Evolutionary conservation across 2,113 vertebrate genomes (phyloP).

Genomic region (Epinephelus cyanopodus): DNA sequence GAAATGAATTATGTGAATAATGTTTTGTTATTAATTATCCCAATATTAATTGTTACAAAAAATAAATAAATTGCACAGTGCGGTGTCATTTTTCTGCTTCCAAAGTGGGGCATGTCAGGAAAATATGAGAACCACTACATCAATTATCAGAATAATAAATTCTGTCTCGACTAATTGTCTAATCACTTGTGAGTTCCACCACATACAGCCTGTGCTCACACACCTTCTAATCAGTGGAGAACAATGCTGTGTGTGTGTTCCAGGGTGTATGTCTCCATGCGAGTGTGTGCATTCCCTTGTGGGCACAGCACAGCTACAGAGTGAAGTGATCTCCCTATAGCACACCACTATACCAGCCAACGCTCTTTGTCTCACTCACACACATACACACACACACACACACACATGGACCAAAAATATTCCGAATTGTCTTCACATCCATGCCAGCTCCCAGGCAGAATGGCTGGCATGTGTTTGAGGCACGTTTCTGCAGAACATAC

Average conservation of each 20-base stretch:
- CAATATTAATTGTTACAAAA: not conserved
- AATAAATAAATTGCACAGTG: not conserved
- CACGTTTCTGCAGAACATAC: constrained; percentile 35
- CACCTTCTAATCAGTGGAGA: not conserved
- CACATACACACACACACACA: not conserved
- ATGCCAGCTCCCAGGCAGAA: constrained; percentile 34
- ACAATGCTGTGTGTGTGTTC: constrained; percentile 5
- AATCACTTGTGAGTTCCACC: no score
- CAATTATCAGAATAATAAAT: not conserved
- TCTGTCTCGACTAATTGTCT: not conserved
- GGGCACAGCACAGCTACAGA: constrained; percentile 13
- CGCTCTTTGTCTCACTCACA: not conserved
- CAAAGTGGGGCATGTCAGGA: not conserved
- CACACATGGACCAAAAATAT: constrained; percentile 17
- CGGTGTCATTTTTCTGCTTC: not conserved
- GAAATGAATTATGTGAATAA: not conserved
- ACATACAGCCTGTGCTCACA: not conserved
- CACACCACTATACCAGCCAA: not conserved
- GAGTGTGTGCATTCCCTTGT: not conserved
- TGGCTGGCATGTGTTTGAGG: constrained; percentile 45
- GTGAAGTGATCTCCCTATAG: constrained; percentile 8
- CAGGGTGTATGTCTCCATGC: not conserved
- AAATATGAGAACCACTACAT: not conserved
- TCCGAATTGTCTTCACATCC: constrained; percentile 24
- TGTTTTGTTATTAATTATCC: not conserved